phyloP scores from a whole-genome alignment of 2,888 invertebrate genomes.

The Scaptomyza cyrtandrae region DNA sequence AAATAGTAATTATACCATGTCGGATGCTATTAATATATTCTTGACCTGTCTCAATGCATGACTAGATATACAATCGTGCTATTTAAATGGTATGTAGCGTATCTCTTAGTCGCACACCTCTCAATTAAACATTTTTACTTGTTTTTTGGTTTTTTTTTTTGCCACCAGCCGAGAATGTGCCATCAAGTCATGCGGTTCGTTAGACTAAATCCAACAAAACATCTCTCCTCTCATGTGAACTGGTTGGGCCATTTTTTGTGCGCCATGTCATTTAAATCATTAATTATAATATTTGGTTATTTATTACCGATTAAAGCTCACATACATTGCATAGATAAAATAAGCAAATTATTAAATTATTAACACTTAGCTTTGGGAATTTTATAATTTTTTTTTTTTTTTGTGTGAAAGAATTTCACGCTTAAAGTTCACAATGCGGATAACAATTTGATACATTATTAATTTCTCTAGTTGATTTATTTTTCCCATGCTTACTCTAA shows the following conservation, averaged over 20 bases:
- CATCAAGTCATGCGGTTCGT: conserved; percentile 52
- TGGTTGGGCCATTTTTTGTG: conserved; percentile 27
- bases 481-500: neutral
- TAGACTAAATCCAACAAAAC: conserved; percentile 30
- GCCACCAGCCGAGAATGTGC: neutral
- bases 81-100: neutral
- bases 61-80: no score
- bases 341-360: conserved; percentile 1
- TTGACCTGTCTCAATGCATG: neutral
- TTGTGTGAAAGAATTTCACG: conserved; percentile 16
- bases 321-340: neutral
- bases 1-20: neutral
- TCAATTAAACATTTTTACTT: neutral
- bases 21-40: no score
- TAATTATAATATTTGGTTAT: conserved; percentile 48
- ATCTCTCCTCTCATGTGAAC: conserved; percentile 17
- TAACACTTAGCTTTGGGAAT: neutral
- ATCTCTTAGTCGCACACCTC: neutral
- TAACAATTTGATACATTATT: neutral
- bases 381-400: neutral
- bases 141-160: neutral
- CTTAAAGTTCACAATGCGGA: neutral
- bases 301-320: conserved; percentile 37
- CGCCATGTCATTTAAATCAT: conserved; percentile 45
- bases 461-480: neutral